Base-by-base conservation (phyloP, 2,797 vertebrate species). In the Clarias platycephalus region DNA sequence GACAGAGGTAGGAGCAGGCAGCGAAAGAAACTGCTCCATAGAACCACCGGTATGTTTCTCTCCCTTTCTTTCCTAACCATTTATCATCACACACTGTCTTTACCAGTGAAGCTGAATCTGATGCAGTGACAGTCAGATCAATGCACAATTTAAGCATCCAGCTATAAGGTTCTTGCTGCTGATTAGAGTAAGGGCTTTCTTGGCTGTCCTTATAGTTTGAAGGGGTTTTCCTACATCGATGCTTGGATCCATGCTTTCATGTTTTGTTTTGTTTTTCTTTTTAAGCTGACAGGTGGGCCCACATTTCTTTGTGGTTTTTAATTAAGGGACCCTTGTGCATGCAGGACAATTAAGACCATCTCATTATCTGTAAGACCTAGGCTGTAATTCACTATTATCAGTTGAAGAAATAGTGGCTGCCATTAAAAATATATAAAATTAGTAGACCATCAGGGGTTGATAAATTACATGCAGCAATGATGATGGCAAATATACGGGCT, bases 21-120 rank as follows among this genome's bases (percentile, higher is more conserved):
- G 83, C 4, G 93, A 95, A 83, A 94, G 94, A 87, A 95, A 96
- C 92, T 96, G 95, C 88, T 93, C 94, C 0, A 6, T 84, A n/a
- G 86, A 75, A 37, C 94, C 94, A 24, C 94, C 92, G 84, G 95
- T 96, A 88, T 89, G 57, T 81, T 20, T 84, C 68, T 71, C 12
- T 64, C 62, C 67, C 55, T 74, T 9, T 82, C 28, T 82, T 26
- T 83, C 3, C 22, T 58, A 37, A 34, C 24, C 57, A 74, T 28
- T n/a, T 1, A 40, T 80, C n/a, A 24, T 44, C 15, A 3, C 3
- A 74, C n/a, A 18, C 37, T 53, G 68, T 53, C 4, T 53, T 53
- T 53, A 53, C 3, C 40, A 72, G 12, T 49, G 71, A 74, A 74
- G 24, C 13, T 53, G 24, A 9, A 74, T n/a, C 68, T 74, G 44